phyloP scores from a whole-genome alignment of 2,888 invertebrate species.

The Megaustenia siamemsis region DNA sequence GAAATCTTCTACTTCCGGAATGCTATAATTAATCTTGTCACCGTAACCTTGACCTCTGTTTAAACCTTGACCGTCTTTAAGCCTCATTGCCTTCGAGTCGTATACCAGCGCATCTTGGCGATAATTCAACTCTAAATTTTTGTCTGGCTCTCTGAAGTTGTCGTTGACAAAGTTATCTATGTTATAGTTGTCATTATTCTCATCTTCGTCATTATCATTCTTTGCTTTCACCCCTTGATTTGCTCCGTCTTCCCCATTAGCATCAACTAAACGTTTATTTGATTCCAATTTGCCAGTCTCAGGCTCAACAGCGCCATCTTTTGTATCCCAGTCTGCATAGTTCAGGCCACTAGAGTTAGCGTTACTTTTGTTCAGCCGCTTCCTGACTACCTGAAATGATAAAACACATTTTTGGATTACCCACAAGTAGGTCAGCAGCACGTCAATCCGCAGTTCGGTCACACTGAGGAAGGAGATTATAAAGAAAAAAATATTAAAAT shows the following conservation, averaged over 20 bases:
- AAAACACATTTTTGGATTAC: too few species aligned
- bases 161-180: background rate
- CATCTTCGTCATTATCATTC: background rate
- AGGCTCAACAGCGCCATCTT: conserved; percentile 34
- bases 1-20: conserved; percentile 46
- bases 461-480: too few species aligned
- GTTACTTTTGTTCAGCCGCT: conserved; percentile 37
- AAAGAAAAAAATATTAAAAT: too few species aligned
- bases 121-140: background rate
- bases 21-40: conserved; percentile 41
- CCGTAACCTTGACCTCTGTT: background rate
- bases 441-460: too few species aligned
- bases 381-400: conserved; percentile 26
- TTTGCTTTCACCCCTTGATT: background rate
- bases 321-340: conserved; percentile 27
- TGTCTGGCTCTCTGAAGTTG: conserved; percentile 10
- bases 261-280: background rate
- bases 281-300: background rate
- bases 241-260: background rate
- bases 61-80: background rate
- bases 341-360: conserved; percentile 42
- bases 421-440: too few species aligned
- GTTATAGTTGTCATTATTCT: background rate
- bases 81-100: background rate
- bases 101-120: background rate